Conservation (phyloP, 2,888 invertebrate genomes). For the Tetheella fluctuosa region DNA sequence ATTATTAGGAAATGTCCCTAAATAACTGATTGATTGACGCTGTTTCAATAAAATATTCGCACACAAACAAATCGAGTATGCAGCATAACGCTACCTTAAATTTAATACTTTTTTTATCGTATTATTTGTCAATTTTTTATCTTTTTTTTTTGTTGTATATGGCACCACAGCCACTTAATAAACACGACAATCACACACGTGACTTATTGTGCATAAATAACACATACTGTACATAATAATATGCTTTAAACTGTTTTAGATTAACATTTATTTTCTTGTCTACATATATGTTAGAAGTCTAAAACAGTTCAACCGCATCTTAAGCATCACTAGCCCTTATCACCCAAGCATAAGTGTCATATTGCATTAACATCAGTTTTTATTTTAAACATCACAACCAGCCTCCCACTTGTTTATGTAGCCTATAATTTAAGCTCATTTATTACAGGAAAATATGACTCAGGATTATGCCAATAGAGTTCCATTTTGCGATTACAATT, state of each 20-base stretch:
- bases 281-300: constrained; percentile 18
- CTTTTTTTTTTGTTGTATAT: constrained; percentile 69
- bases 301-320: constrained; percentile 45
- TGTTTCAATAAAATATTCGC: constrained; percentile 38
- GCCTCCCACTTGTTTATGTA: constrained; percentile 53
- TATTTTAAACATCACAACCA: constrained; percentile 65
- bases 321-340: constrained; percentile 49
- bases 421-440: constrained; percentile 65
- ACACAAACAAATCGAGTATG: constrained; percentile 43
- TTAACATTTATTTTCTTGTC: constrained; percentile 10
- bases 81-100: constrained; percentile 70
- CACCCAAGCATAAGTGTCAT: constrained; percentile 49
- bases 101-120: constrained; percentile 78
- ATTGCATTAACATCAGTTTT: constrained; percentile 51
- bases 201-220: constrained; percentile 65
- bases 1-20: too few relatives aligned
- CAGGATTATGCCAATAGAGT: constrained; percentile 35
- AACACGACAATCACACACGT: constrained; percentile 60
- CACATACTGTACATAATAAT: constrained; percentile 31
- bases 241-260: constrained; percentile 33
- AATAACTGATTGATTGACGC: too few relatives aligned
- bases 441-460: constrained; percentile 45
- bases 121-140: constrained; percentile 80
- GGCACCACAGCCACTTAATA: constrained; percentile 77
- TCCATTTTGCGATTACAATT: constrained; percentile 46